Evolutionary conservation across 2,797 vertebrate genomes (phyloP), one percentile per base, ranked within the genome.

Genomic region (Leptodactylus fallax): DNA sequence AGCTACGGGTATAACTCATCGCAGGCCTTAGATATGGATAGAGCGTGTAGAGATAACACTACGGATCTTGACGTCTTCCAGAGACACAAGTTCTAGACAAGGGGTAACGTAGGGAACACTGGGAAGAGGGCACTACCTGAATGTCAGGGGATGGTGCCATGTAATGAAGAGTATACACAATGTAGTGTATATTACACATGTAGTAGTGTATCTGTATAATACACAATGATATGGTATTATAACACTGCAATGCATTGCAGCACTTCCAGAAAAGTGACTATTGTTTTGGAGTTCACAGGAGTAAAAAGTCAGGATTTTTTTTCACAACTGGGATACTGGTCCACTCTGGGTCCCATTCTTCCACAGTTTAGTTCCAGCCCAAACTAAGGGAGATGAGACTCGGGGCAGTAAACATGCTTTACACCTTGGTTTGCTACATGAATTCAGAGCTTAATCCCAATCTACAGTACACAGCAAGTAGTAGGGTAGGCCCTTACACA

Each of bases 371-470:
- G 86, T 55, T 53, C 85, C 86, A 87, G 86, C 89, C 82, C 16
- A 76, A 74, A 65, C 77, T 16, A 23, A 17, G 17, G 47, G 47
- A 21, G 47, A 25, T 60, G 76, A 61, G 86, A 84, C 85, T 51
- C 12, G 56, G 27, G 81, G 69, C 81, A 82, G 86, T 78, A 55
- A 79, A 36, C 78, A 81, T 67, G 27, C 67, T 69, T 55, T 84
- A 87, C 79, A 87, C 81, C 85, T 87, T 87, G 82, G 56, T 85
- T 47, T 87, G 86, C 89, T 86, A 82, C 86, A 87, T 86, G 65
- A 81, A 65, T 23, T 85, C 81, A 55, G 61, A 63, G n/a, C 53
- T 25, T 67, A 60, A 45, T 65, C 61, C 45, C 74, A 14, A 14
- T 63, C 71, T 51, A 63, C 77, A 81, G n/a, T 81, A 81, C 69